Base-by-base conservation (phyloP, 2,888 invertebrate species). In the Parasteatoda lunata region DNA sequence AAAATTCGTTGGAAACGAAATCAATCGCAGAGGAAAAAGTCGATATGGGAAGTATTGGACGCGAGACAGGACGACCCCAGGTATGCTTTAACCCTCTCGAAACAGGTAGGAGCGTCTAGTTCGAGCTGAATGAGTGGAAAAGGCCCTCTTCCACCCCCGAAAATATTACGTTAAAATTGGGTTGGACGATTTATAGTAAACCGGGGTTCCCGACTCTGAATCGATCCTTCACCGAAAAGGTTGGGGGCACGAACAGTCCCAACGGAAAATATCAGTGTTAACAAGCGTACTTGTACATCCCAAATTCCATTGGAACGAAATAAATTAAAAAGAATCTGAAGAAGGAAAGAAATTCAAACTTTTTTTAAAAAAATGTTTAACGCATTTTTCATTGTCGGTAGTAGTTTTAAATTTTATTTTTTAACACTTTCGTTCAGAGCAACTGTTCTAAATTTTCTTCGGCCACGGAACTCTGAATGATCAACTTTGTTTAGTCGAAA, bases 1-100 rank as follows among this genome's bases (percentile, higher is more conserved):
- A 59, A 59, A 59, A 13, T 59, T 59, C 59, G 59, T 7, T 9
- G 59, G n/a, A 59, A 59, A 59, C 59, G n/a, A n/a, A 59, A 59
- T 59, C 59, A 59, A 59, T 59, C 59, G 59, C 59, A 9, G n/a
- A 13, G 59, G 59, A 59, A 59, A 59, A 59, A 59, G 59, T 59
- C 59, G 59, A 59, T 59, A 59, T n/a, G 30, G 59, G 9, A 59
- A 13, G 59, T 59, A 59, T 59, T n/a, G 59, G 59, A 59, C 59
- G 59, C 59, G 59, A 9, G 59, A 9, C 59, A 3, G 4, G 59
- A 9, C 59, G 59, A 13, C 59, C 59, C 59, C 59, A 59, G 59
- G 59, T 59, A n/a, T 13, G 59, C n/a, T 6, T 13, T 13, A n/a
- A n/a, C 59, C 30, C 30, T 30, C 30, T 30, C 30, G 30, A n/a